Evolutionary conservation across 2,888 invertebrate species (phyloP), one percentile per base, ranked within the genome.

Genomic region (Cancer borealis): DNA sequence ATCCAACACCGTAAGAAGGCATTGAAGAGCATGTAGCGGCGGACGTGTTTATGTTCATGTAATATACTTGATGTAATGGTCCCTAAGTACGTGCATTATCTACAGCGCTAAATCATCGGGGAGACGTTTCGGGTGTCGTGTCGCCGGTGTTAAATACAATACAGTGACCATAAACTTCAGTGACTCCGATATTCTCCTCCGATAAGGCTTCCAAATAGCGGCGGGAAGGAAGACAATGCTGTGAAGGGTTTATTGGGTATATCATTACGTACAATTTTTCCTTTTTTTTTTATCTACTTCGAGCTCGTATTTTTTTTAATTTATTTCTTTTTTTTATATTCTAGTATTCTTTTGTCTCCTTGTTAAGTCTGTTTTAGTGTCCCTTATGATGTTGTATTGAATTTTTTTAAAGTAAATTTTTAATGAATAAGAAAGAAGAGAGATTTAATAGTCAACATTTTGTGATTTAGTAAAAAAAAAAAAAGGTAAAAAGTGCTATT

Each of bases 11-110:
- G 14, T 84, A 30, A 14, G 84, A 84, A 84, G 84, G 84, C 84
- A 84, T 39, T 39, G 84, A 79, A 79, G 21, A n/a, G 26, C 30
- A 10, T 79, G 73, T 79, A 79, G 26, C 73, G 10, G 26, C 10
- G 39, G 84, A 39, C 84, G 84, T 84, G 84, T 84, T 84, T 84
- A 84, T 84, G 84, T 84, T 39, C 84, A 39, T 84, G 84, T 39
- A 84, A 84, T 84, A 84, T 84, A 84, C 84, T 84, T 30, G 84
- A 84, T 39, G 84, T 84, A 84, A 84, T 84, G 84, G n/a, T 39
- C 84, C 39, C 39, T 84, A 84, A 84, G 84, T 84, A 84, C 84
- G 39, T 84, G 84, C 39, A 84, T 84, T 84, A 84, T 84, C 84
- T 30, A 39, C 84, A 39, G 26, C 84, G 84, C 14, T 84, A 84